Percentiles rank a stretch among this genome's conserved stretches.
Evolutionary conservation across 2,888 invertebrate genomes (phyloP).

Genomic region (Papilio gigon): DNA sequence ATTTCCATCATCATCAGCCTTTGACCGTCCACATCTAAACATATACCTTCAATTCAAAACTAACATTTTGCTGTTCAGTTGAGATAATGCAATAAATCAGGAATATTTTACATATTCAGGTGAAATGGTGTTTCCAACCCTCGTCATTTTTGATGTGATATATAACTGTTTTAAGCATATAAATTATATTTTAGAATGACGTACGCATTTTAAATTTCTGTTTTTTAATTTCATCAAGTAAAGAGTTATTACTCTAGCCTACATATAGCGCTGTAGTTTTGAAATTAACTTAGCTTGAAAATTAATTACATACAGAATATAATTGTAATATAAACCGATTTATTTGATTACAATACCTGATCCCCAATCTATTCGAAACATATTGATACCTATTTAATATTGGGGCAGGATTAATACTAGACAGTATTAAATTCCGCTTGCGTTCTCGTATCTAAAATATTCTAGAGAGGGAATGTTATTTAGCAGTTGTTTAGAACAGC

Average conservation of each 20-base stretch:
- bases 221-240: not conserved
- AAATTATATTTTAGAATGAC: not conserved
- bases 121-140: slow-evolving; percentile 1
- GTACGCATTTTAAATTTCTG: not conserved
- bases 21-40: no score
- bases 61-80: not conserved
- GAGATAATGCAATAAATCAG: slow-evolving; percentile 17
- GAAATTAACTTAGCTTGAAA: no score
- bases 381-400: not conserved
- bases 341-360: not conserved
- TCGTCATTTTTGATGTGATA: slow-evolving; percentile 11
- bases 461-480: slow-evolving; percentile 9
- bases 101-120: slow-evolving; percentile 11
- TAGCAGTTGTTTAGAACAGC: slow-evolving; percentile 21
- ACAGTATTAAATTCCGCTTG: slow-evolving; percentile 11
- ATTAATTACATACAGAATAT: no score
- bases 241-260: not conserved
- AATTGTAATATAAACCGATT: not conserved
- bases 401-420: not conserved
- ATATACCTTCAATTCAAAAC: not conserved
- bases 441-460: slow-evolving; percentile 14
- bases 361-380: not conserved
- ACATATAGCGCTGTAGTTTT: no score
- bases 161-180: slow-evolving; percentile 3
- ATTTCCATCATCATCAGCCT: no score